Percentiles rank a stretch among this genome's conserved stretches.
These are phyloP conservation scores for Muntiacus muntjak DNA, from an alignment of 2,113 vertebrate species.

Conservation along the genomic window DNA sequence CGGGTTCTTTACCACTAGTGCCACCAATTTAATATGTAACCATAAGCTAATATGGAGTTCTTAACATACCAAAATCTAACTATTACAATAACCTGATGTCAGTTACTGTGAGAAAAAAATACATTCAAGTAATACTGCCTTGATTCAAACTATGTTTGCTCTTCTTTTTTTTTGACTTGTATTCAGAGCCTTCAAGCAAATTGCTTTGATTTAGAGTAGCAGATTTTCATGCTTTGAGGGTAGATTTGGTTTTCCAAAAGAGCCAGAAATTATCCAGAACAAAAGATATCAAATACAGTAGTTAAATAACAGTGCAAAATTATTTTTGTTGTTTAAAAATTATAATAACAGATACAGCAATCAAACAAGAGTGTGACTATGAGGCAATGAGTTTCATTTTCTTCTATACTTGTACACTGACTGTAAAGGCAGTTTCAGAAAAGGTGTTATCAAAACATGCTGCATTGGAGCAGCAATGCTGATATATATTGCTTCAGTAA, in stretches of 20 bases:
- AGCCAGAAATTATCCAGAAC: constrained; percentile 3
- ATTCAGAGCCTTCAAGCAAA: neutral
- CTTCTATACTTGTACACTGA: neutral
- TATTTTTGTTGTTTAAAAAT: constrained; percentile 17
- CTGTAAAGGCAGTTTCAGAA: neutral
- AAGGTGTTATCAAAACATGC: neutral
- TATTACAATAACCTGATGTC: neutral
- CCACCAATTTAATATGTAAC: neutral
- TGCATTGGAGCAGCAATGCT: neutral
- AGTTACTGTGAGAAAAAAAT: neutral
- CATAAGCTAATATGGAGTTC: neutral
- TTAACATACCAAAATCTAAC: neutral
- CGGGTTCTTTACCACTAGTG: neutral
- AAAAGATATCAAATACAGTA: constrained; percentile 8
- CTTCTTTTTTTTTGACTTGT: constrained; percentile 4
- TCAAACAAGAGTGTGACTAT: neutral
- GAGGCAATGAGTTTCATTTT: neutral
- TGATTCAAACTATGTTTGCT: neutral
- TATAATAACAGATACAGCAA: neutral
- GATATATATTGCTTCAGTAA: neutral
- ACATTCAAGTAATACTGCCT: neutral
- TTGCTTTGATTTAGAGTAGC: neutral
- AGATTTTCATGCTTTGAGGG: constrained; percentile 11
- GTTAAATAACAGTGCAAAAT: neutral
- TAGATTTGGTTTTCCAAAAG: neutral